Evolutionary conservation across 2,113 vertebrate species (phyloP).

Genomic region (Engraulis encrasicolus): DNA sequence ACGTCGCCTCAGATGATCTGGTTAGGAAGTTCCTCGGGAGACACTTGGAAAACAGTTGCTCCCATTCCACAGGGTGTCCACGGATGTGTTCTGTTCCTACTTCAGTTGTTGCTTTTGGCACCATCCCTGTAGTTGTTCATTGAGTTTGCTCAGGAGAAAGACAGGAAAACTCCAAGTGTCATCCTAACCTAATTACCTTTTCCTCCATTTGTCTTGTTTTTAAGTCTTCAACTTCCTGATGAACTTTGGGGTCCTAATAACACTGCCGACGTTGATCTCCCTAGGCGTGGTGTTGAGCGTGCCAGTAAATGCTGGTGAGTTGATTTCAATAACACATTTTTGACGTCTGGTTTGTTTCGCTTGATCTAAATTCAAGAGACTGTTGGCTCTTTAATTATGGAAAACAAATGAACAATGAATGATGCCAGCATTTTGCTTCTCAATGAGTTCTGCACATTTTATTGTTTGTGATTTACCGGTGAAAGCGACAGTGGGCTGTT

Average conservation of each 20-base stretch:
- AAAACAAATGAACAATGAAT: too few relatives aligned
- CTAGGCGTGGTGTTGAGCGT: slow-evolving; percentile 86
- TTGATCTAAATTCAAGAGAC: too few relatives aligned
- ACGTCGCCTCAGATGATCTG: background rate
- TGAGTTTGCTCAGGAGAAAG: background rate
- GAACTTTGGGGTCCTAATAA: slow-evolving; percentile 86
- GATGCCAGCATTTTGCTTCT: too few relatives aligned
- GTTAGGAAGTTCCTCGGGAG: background rate
- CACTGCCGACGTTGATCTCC: slow-evolving; percentile 85
- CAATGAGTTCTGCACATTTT: too few relatives aligned
- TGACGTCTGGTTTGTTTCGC: background rate
- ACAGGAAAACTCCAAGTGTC: background rate
- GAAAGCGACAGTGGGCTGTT: too few relatives aligned
- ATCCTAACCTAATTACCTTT: background rate
- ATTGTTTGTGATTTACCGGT: too few relatives aligned
- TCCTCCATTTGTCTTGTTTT: background rate
- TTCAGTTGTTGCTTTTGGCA: background rate
- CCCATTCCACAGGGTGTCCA: background rate
- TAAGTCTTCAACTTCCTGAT: slow-evolving; percentile 87
- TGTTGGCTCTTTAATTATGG: too few relatives aligned
- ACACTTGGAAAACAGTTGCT: background rate
- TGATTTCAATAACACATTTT: background rate
- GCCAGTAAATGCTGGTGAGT: slow-evolving; percentile 84
- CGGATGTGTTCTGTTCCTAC: background rate
- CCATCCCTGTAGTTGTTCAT: background rate